Evolutionary conservation across 2,888 invertebrate genomes (phyloP), one percentile per base, ranked within the genome.

Genomic region (Hypercompe scribonia): DNA sequence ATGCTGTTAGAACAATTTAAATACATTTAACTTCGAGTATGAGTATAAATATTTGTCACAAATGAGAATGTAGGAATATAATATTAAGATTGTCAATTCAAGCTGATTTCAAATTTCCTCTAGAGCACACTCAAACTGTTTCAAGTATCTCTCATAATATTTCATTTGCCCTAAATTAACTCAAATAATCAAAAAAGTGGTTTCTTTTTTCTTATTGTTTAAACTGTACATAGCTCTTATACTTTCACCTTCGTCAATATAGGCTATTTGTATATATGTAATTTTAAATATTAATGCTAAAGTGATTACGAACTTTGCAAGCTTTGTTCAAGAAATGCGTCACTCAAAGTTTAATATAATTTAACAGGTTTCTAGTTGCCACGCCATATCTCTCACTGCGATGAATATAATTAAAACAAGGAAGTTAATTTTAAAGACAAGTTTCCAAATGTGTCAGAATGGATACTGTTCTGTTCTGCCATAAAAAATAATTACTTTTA

Each of bases 11-110:
- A 65, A n/a, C 58, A 28, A 31, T 36, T 74, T 72, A 70, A 66
- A 72, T 72, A 74, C 68, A 72, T 83, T 77, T 78, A 84, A 72
- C 72, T 76, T 34, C 78, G 64, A 72, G 79, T 63, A 74, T 70
- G 77, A 78, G 77, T 65, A 74, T 76, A 68, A 36, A 66, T n/a
- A n/a, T n/a, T n/a, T n/a, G n/a, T n/a, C n/a, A n/a, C n/a, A n/a
- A n/a, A n/a, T n/a, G n/a, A n/a, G n/a, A n/a, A 77, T 77, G 2
- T 70, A 69, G 50, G 68, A 74, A 72, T 74, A 74, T 64, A 74
- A 39, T 36, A 71, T 46, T 68, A 69, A 71, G 74, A 70, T 69
- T 76, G n/a, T n/a, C n/a, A n/a, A n/a, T n/a, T n/a, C n/a, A n/a
- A n/a, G n/a, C n/a, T n/a, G n/a, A n/a, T n/a, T n/a, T n/a, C n/a